These are phyloP conservation scores for Lapara coniferarum DNA, from an alignment of 2,888 invertebrate genomes.

Conservation along the genomic window DNA sequence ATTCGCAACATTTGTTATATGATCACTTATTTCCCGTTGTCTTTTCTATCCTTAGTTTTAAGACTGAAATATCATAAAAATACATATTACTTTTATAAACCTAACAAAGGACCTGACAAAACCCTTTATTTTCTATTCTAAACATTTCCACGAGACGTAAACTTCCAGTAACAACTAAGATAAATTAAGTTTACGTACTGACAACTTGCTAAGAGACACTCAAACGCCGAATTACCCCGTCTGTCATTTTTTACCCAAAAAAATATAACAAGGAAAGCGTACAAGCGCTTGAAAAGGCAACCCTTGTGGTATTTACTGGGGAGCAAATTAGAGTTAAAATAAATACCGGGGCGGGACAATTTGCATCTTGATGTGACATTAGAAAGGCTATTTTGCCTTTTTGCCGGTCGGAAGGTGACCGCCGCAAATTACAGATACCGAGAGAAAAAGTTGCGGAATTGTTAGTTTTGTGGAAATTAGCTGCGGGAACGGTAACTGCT, in stretches of 20 bases:
- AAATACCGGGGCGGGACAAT: slow-evolving; percentile 76
- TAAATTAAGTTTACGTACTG: slow-evolving; percentile 22
- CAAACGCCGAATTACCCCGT: slow-evolving; percentile 30
- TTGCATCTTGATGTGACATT: slow-evolving; percentile 83
- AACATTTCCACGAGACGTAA: slow-evolving; percentile 19
- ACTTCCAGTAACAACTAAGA: slow-evolving; percentile 23
- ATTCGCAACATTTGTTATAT: too few relatives aligned
- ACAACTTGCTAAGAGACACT: slow-evolving; percentile 32
- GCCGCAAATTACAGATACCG: slow-evolving; percentile 40
- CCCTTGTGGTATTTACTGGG: slow-evolving; percentile 76
- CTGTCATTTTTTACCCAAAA: slow-evolving; percentile 41
- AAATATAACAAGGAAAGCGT: slow-evolving; percentile 45
- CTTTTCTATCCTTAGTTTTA: too few relatives aligned
- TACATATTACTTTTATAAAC: not conserved
- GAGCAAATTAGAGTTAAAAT: slow-evolving; percentile 75
- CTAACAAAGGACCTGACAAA: not conserved
- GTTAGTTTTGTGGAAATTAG: slow-evolving; percentile 20
- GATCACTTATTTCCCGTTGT: too few relatives aligned
- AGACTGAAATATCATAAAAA: not conserved
- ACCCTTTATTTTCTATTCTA: slow-evolving; percentile 20
- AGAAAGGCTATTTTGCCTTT: slow-evolving; percentile 66
- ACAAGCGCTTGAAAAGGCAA: slow-evolving; percentile 46
- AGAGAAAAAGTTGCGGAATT: slow-evolving; percentile 31
- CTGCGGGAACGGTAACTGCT: not conserved
- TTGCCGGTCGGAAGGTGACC: slow-evolving; percentile 27